phyloP scores from a whole-genome alignment of 2,113 vertebrate species.

The Paramisgurnus dabryanus region DNA sequence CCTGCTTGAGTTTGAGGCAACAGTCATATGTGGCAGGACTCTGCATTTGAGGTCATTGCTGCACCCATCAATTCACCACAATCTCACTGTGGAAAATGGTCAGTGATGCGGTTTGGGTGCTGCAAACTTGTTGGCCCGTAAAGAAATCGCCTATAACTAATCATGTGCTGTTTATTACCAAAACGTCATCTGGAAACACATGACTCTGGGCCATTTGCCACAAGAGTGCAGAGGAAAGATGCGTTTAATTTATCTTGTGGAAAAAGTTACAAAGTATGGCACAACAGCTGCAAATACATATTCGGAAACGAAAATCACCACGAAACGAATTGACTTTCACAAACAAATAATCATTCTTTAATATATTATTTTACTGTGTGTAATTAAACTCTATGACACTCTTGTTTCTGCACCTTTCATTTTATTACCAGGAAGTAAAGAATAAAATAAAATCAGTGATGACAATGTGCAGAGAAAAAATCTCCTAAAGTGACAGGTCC shows the following conservation, averaged over 20 bases:
- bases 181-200: constrained; percentile 38
- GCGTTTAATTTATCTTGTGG: constrained; percentile 56
- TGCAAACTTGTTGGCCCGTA: constrained; percentile 24
- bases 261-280: constrained; percentile 25
- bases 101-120: constrained; percentile 10
- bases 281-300: constrained; percentile 28
- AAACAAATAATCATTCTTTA: constrained; percentile 35
- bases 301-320: constrained; percentile 43
- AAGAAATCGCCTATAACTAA: constrained; percentile 21
- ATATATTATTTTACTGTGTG: constrained; percentile 21
- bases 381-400: constrained; percentile 14
- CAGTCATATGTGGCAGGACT: background rate
- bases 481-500: background rate
- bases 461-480: background rate
- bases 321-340: constrained; percentile 14
- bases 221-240: constrained; percentile 38
- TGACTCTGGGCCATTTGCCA: constrained; percentile 62
- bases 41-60: constrained; percentile 7
- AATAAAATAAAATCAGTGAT: constrained; percentile 20
- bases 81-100: constrained; percentile 19
- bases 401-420: constrained; percentile 10
- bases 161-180: constrained; percentile 52
- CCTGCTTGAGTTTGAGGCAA: constrained; percentile 7
- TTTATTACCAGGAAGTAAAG: constrained; percentile 19
- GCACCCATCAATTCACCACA: constrained; percentile 34